These are phyloP conservation scores for Anneissia japonica DNA, from an alignment of 35 echinoderm and acorn worm species.

Conservation along the genomic window DNA sequence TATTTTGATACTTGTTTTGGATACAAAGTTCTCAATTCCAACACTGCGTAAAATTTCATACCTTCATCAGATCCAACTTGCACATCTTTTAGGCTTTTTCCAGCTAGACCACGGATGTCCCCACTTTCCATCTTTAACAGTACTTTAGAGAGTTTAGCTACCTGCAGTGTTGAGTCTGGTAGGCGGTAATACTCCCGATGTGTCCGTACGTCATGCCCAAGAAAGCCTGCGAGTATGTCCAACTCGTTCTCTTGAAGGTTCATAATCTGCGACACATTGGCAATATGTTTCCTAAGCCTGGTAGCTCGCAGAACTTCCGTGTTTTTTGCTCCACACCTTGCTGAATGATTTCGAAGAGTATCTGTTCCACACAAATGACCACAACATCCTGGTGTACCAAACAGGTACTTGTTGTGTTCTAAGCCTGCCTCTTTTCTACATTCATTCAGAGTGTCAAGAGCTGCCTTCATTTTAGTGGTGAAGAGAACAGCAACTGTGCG, in stretches of 20 bases:
- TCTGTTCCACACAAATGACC: conserved; percentile 41
- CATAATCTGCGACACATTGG: conserved; percentile 59
- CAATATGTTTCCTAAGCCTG: conserved; percentile 67
- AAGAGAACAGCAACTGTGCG: conserved; percentile 34
- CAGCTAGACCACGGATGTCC: neutral
- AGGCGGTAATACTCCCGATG: conserved; percentile 62
- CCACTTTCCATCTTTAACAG: conserved; percentile 58
- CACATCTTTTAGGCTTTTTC: conserved; percentile 23
- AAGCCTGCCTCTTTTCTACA: conserved; percentile 22
- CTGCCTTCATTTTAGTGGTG: conserved; percentile 20
- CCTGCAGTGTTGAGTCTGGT: conserved; percentile 48
- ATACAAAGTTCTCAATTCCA: too few species aligned
- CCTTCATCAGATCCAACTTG: conserved; percentile 25
- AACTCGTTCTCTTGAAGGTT: conserved; percentile 67
- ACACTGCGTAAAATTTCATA: neutral
- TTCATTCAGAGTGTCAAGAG: conserved; percentile 18
- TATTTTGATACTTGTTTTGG: too few species aligned
- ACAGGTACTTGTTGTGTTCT: conserved; percentile 36
- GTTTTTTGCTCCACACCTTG: conserved; percentile 20
- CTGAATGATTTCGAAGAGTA: conserved; percentile 8
- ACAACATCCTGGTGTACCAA: conserved; percentile 9
- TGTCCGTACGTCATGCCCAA: conserved; percentile 54
- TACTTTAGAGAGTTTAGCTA: conserved; percentile 57
- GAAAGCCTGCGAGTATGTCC: conserved; percentile 59
- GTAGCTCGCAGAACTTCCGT: conserved; percentile 46